These are phyloP conservation scores for Plemyria rubiginata DNA, from an alignment of 2,888 invertebrate genomes.

Conservation along the genomic window DNA sequence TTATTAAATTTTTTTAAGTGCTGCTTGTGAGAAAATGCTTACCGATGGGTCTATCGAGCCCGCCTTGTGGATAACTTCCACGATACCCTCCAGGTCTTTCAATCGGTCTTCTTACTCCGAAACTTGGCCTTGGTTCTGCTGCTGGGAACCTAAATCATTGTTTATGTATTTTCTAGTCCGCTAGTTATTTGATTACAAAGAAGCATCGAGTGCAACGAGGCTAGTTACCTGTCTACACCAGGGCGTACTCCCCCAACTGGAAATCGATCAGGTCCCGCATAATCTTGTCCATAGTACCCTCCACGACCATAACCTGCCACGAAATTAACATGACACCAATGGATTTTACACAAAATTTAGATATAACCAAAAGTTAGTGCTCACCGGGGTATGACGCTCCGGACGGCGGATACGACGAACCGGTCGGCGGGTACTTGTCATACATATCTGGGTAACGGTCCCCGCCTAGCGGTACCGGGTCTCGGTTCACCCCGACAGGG, in stretches of 20 bases:
- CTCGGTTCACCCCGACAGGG: slow-evolving; percentile 78
- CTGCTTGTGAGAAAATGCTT: slow-evolving; percentile 26
- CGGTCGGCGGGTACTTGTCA: slow-evolving; percentile 85
- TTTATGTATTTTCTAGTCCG: neutral
- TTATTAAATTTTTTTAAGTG: neutral
- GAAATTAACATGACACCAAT: slow-evolving; percentile 41
- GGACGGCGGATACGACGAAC: slow-evolving; percentile 82
- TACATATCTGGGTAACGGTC: slow-evolving; percentile 80
- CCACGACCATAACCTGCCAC: slow-evolving; percentile 65
- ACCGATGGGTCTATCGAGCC: slow-evolving; percentile 74
- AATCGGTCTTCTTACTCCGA: slow-evolving; percentile 66
- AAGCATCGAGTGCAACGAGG: neutral
- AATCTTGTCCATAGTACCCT: slow-evolving; percentile 72
- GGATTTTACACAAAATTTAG: slow-evolving; percentile 33
- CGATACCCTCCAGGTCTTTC: slow-evolving; percentile 82
- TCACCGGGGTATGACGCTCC: slow-evolving; percentile 82
- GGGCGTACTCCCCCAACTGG: slow-evolving; percentile 81
- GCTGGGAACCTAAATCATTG: slow-evolving; percentile 62
- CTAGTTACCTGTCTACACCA: slow-evolving; percentile 69
- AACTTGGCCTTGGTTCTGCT: slow-evolving; percentile 74
- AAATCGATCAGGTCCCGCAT: slow-evolving; percentile 68
- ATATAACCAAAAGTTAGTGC: slow-evolving; percentile 49
- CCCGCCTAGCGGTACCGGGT: slow-evolving; percentile 79
- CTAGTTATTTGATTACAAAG: neutral
- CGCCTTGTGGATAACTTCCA: slow-evolving; percentile 76